A percentile compares a stretch with the other conserved stretches of the same genome.
Evolutionary conservation across 2,113 vertebrate genomes (phyloP).

Genomic region (Oreotrochilus melanogaster): DNA sequence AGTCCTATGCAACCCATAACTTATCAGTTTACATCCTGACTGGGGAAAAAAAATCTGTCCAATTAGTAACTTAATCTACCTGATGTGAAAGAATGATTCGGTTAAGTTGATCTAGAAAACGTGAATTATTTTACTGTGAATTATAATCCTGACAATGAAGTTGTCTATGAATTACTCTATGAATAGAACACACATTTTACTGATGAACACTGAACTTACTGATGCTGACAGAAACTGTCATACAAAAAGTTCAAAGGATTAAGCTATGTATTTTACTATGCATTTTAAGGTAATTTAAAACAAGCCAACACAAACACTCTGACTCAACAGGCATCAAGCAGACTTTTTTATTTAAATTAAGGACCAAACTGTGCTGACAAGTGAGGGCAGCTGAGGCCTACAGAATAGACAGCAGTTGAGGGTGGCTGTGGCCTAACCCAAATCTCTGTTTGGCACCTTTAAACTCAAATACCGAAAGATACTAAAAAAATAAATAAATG

Average conservation of each 20-base stretch:
- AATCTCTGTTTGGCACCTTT: neutral
- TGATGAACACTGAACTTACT: too few relatives aligned
- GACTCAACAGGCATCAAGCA: neutral
- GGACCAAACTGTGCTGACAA: neutral
- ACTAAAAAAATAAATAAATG: too few relatives aligned
- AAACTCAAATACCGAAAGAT: rapidly evolving
- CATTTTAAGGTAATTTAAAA: neutral
- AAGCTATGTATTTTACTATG: neutral
- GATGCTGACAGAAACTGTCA: neutral
- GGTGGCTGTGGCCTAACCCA: neutral
- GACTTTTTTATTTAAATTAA: neutral
- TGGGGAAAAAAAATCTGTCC: neutral
- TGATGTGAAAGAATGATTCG: neutral
- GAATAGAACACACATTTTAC: neutral
- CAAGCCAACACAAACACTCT: neutral
- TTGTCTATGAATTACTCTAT: neutral
- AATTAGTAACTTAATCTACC: neutral
- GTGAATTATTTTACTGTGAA: neutral
- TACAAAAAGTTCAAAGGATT: neutral
- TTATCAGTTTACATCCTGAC: neutral
- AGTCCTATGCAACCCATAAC: neutral
- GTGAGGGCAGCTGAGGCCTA: neutral
- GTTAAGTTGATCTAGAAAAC: neutral
- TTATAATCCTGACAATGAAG: neutral
- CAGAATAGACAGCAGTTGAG: neutral